A percentile compares a stretch with the other conserved stretches of the same genome.
Evolutionary conservation across 1,140 invertebrate species (phyloP).

Genomic region (Drosophila malerkotliana): DNA sequence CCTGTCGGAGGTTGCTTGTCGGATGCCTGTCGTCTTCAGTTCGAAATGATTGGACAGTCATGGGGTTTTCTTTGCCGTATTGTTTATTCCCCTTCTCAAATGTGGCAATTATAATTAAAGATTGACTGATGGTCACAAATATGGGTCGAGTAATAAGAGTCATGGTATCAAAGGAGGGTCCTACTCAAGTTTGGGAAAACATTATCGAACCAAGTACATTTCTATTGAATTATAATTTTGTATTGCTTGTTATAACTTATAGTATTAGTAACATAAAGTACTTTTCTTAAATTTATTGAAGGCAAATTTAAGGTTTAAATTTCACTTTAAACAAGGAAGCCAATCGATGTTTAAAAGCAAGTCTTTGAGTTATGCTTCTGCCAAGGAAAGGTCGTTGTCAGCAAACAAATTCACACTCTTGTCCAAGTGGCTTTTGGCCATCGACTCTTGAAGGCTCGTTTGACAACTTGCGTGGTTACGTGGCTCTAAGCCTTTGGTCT

Average conservation of each 20-base stretch:
- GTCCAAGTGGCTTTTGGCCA: conserved; percentile 62
- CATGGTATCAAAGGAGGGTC: conserved; percentile 12
- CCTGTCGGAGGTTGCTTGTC: conserved; percentile 3
- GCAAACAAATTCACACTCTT: conserved; percentile 50
- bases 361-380: conserved; percentile 31
- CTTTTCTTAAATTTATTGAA: too few relatives aligned
- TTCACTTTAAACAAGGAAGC: neutral
- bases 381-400: conserved; percentile 53
- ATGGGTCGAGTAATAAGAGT: neutral
- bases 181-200: too few relatives aligned
- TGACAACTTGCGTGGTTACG: conserved; percentile 70
- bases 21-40: conserved; percentile 11
- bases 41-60: conserved; percentile 19
- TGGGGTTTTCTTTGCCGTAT: neutral
- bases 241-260: too few relatives aligned
- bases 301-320: neutral
- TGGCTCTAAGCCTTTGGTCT: conserved; percentile 24
- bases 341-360: too few relatives aligned
- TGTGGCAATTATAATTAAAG: conserved; percentile 48
- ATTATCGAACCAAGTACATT: too few relatives aligned
- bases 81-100: conserved; percentile 20
- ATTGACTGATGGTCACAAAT: conserved; percentile 8
- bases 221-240: too few relatives aligned
- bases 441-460: conserved; percentile 64
- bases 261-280: too few relatives aligned